phyloP scores from a whole-genome alignment of 2,113 vertebrate species.

The Chunga burmeisteri region DNA sequence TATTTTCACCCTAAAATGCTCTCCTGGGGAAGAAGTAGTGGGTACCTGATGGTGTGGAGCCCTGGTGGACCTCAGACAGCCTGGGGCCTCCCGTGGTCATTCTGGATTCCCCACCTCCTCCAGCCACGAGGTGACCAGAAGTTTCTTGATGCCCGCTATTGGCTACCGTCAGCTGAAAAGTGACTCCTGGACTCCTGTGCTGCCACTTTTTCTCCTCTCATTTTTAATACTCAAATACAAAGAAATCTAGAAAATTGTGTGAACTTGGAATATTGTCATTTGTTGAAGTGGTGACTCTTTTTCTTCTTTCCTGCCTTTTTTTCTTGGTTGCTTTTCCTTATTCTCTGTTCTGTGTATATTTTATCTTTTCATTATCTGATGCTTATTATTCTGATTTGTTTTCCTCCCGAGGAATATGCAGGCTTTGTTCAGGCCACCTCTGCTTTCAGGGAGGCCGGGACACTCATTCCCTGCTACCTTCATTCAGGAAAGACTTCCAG shows the following conservation, averaged over 20 bases:
- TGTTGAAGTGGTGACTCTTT: not conserved
- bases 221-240: not conserved
- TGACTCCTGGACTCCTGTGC: not conserved
- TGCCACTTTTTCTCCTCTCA: not conserved
- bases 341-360: not conserved
- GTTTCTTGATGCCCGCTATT: not conserved
- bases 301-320: not conserved
- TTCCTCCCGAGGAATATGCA: not conserved
- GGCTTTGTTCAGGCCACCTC: not conserved
- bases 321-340: not conserved
- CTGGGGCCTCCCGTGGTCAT: not conserved
- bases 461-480: not conserved
- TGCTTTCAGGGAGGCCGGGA: not conserved
- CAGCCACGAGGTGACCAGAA: not conserved
- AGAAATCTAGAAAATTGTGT: not conserved
- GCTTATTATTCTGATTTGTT: not conserved
- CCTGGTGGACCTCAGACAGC: not conserved
- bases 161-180: not conserved
- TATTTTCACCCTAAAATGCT: not conserved
- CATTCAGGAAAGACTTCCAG: conserved; percentile 10
- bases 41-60: not conserved
- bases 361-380: not conserved
- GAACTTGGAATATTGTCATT: not conserved
- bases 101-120: not conserved
- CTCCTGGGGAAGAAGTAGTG: not conserved